Evolutionary conservation across 1,140 invertebrate genomes (phyloP), one percentile per base, ranked within the genome.

Genomic region (Drosophila littoralis): DNA sequence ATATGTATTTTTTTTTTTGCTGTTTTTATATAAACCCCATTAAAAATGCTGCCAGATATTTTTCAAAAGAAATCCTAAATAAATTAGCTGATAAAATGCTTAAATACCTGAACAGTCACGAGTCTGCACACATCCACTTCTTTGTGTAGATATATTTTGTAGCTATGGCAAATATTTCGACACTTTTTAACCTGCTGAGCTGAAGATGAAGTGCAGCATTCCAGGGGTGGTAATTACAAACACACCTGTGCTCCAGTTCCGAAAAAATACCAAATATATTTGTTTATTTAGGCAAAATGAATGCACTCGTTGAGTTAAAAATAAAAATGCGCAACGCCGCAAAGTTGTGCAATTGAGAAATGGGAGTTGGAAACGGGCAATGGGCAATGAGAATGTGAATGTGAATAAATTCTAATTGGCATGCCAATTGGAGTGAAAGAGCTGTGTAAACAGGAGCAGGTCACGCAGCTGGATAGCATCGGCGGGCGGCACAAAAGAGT

Each of bases 231-330:
- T 38, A 52, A 32, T 40, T 51, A 52, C 12, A 35, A 15, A 77
- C 46, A 83, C 84, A 89, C 84, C 85, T 89, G 84, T 89, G 84
- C 61, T 88, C 84, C 67, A 80, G 61, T 78, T 85, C 45, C 63
- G 2, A 36, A 40, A 48, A 59, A 54, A 63, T 46, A 63, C 17
- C 9, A 52, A 28, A 51, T 48, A 54, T 33, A 22, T 60, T 75
- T 89, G 84, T 88, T 88, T 88, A 80, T 67, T 57, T 46, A 77
- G 68, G 42, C 59, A 32, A 63, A 61, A 59, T 50, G 12, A 10
- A 52, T 58, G 54, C 61, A 46, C n/a, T 32, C 17, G 42, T 32
- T 36, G 52, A 40, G 35, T 13, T 51, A 52, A 51, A 51, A 64
- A 52, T 42, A 64, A 64, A 64, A 68, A 51, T 48, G n/a, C 42